Evolutionary conservation across 2,797 vertebrate genomes (phyloP).

Genomic region (Pempheris klunzingeri): DNA sequence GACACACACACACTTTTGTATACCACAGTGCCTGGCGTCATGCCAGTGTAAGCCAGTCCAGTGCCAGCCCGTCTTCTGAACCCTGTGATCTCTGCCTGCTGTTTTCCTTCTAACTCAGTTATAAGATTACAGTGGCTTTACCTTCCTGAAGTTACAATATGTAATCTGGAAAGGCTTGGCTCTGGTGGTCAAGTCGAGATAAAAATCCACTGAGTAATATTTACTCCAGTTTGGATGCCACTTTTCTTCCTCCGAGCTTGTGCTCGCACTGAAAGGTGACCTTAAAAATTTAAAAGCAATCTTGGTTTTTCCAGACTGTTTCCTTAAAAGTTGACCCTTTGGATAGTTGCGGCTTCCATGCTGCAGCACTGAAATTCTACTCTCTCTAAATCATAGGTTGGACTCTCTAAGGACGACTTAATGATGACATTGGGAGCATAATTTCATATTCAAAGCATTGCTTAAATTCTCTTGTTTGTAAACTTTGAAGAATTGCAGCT

Average conservation of each 20-base stretch:
- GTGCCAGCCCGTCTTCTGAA: constrained; percentile 65
- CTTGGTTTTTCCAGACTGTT: constrained; percentile 66
- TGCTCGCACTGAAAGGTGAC: constrained; percentile 51
- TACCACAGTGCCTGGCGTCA: constrained; percentile 57
- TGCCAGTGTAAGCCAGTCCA: constrained; percentile 70
- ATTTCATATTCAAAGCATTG: constrained; percentile 68
- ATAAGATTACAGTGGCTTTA: constrained; percentile 67
- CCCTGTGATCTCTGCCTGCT: constrained; percentile 73
- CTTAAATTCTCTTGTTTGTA: constrained; percentile 72
- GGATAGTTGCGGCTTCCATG: constrained; percentile 69
- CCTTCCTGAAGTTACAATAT: constrained; percentile 44
- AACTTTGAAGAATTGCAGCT: constrained; percentile 58
- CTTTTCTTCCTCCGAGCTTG: constrained; percentile 8
- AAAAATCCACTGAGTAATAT: constrained; percentile 33
- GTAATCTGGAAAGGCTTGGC: constrained; percentile 36
- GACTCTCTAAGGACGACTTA: constrained; percentile 53
- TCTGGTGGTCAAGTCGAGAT: constrained; percentile 36
- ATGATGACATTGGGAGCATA: constrained; percentile 68
- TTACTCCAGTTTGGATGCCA: constrained; percentile 9
- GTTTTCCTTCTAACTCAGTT: constrained; percentile 67
- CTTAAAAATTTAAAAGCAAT: constrained; percentile 51
- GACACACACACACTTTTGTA: constrained; percentile 21
- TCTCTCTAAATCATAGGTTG: constrained; percentile 76
- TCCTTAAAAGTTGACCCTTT: constrained; percentile 73
- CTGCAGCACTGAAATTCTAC: constrained; percentile 64